Evolutionary conservation across 2,113 vertebrate species (phyloP).

Genomic region (Promerops cafer): DNA sequence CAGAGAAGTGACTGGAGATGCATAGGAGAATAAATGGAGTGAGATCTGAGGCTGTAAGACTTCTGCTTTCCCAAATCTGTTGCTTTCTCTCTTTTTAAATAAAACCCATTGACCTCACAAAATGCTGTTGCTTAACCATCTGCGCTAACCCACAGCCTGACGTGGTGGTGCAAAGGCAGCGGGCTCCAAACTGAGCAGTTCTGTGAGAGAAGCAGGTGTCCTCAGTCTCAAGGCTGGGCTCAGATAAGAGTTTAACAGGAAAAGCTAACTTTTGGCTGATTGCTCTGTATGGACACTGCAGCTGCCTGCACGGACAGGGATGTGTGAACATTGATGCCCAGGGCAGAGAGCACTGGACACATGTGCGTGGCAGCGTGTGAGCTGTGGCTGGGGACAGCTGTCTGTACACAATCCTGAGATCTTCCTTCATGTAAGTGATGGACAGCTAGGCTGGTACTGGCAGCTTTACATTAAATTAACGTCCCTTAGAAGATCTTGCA

Average conservation of each 20-base stretch:
- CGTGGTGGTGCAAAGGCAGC: not conserved
- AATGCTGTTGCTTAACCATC: not conserved
- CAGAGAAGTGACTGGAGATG: not conserved
- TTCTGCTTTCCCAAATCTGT: not conserved
- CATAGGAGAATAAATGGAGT: not conserved
- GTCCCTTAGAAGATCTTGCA: not conserved
- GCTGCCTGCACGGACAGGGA: accelerated
- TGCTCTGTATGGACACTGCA: accelerated
- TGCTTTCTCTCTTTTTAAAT: not conserved
- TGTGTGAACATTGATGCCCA: accelerated
- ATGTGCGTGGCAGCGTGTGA: accelerated
- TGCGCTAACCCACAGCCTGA: not conserved
- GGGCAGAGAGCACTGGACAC: not conserved
- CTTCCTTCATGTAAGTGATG: not conserved
- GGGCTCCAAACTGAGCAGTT: not conserved
- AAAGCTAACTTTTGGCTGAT: not conserved
- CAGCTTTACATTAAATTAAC: not conserved
- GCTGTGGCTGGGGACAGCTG: not conserved
- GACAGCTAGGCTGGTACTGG: not conserved
- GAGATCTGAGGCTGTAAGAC: not conserved
- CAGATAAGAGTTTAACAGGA: accelerated
- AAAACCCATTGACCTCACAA: not conserved
- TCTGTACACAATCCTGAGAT: accelerated
- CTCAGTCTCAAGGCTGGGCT: not conserved
- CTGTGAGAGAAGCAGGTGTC: not conserved